Conservation (phyloP, 2,113 vertebrate genomes). For the Salvelinus namaycush region DNA sequence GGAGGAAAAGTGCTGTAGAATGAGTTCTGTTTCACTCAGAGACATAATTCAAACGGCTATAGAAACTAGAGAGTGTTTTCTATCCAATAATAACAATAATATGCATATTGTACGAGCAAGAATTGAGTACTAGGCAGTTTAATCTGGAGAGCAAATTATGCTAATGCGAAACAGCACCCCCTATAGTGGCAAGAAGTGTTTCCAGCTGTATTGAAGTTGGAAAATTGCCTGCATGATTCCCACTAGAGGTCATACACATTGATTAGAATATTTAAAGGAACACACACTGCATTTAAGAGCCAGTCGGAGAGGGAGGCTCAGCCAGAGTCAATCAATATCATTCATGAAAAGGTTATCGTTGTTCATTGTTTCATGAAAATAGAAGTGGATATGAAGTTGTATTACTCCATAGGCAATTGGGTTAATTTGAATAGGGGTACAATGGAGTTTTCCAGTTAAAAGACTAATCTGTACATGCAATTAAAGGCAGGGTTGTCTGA, state of each 20-base stretch:
- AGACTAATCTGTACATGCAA: background rate
- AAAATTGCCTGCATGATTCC: constrained; percentile 43
- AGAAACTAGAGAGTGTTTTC: too few species aligned
- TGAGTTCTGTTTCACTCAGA: too few species aligned
- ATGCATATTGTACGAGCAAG: too few species aligned
- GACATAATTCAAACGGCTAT: too few species aligned
- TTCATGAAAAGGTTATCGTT: background rate
- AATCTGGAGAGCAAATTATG: too few species aligned
- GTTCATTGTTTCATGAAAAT: background rate
- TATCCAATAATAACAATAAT: too few species aligned
- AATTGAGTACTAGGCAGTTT: too few species aligned
- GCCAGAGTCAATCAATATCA: background rate
- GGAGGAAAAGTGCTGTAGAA: too few species aligned
- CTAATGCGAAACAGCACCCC: too few species aligned
- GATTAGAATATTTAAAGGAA: constrained; percentile 68
- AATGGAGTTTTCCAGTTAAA: background rate
- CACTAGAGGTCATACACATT: constrained; percentile 64
- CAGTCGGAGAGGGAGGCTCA: background rate
- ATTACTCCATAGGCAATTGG: background rate
- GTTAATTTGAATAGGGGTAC: background rate
- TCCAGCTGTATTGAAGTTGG: constrained; percentile 59
- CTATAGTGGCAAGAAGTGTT: too few species aligned
- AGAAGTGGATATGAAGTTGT: background rate
- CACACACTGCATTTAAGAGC: background rate
- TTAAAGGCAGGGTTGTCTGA: background rate